Conservation (phyloP, 2,113 vertebrate genomes). For the Drymodes brunneopygia region DNA sequence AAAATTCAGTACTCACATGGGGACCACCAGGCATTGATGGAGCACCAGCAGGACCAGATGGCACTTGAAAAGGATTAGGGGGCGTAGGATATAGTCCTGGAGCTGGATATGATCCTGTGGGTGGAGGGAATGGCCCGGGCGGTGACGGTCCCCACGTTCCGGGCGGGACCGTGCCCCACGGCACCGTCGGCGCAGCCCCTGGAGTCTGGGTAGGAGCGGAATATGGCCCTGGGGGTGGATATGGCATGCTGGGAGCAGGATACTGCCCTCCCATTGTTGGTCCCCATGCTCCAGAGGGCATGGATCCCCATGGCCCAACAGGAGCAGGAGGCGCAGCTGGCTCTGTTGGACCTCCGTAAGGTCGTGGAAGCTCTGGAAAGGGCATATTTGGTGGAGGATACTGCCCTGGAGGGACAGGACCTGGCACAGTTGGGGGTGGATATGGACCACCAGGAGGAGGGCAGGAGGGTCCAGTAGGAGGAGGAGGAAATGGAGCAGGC, state of each 20-base stretch:
- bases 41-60: constrained; percentile 76
- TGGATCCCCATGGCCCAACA: constrained; percentile 76
- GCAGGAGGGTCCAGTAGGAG: constrained; percentile 74
- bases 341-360: constrained; percentile 75
- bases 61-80: constrained; percentile 76
- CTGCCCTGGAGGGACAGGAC: constrained; percentile 73
- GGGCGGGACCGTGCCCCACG: constrained; percentile 77
- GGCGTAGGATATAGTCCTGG: constrained; percentile 77
- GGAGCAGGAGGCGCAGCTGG: constrained; percentile 73
- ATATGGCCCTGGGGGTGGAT: constrained; percentile 77
- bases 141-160: constrained; percentile 78
- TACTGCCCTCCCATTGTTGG: constrained; percentile 78
- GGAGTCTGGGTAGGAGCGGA: constrained; percentile 74
- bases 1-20: constrained; percentile 69
- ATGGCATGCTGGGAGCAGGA: constrained; percentile 75
- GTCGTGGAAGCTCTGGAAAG: constrained; percentile 77
- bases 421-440: constrained; percentile 71
- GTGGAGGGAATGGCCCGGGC: constrained; percentile 74
- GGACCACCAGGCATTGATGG: constrained; percentile 74
- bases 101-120: constrained; percentile 74
- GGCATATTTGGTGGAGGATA: constrained; percentile 77
- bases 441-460: constrained; percentile 73
- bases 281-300: constrained; percentile 77
- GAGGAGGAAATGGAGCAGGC: constrained; percentile 76
- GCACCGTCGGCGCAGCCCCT: constrained; percentile 72